These are phyloP conservation scores for Gallinago stenura DNA, from an alignment of 2,797 vertebrate species.

Conservation along the genomic window DNA sequence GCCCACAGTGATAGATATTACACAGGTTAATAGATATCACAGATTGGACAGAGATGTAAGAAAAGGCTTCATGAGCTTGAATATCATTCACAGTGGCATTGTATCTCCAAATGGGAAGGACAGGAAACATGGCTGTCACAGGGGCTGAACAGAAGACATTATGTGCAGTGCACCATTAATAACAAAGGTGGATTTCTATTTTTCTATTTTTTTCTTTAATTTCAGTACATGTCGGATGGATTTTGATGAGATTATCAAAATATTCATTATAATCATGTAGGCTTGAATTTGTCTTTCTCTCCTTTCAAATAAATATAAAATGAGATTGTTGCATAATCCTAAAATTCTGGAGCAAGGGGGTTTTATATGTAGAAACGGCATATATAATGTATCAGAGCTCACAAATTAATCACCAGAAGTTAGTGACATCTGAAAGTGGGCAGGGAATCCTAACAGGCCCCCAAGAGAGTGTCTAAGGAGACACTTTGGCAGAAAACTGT, in stretches of 20 bases:
- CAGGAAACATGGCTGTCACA: not conserved
- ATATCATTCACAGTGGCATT: not conserved
- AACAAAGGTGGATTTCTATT: not conserved
- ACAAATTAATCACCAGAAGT: conserved; percentile 27
- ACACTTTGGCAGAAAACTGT: conserved; percentile 21
- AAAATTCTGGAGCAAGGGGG: not conserved
- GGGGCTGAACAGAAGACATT: not conserved
- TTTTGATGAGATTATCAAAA: not conserved
- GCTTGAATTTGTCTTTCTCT: not conserved
- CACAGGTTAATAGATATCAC: not conserved
- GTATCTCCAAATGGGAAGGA: not conserved
- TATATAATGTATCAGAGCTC: not conserved
- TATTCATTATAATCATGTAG: not conserved
- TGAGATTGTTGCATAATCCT: not conserved
- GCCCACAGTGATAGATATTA: not conserved
- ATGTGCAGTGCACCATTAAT: not conserved
- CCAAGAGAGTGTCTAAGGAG: conserved; percentile 10
- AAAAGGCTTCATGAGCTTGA: not conserved
- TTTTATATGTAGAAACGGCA: not conserved
- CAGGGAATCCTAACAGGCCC: conserved; percentile 48
- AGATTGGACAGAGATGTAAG: not conserved
- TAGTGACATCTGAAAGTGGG: conserved; percentile 12
- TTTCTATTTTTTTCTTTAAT: not conserved
- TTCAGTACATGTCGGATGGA: not conserved
- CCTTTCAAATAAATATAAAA: not conserved